Base-by-base conservation (phyloP, 2,888 invertebrate species). In the Drosophila bunnanda region DNA sequence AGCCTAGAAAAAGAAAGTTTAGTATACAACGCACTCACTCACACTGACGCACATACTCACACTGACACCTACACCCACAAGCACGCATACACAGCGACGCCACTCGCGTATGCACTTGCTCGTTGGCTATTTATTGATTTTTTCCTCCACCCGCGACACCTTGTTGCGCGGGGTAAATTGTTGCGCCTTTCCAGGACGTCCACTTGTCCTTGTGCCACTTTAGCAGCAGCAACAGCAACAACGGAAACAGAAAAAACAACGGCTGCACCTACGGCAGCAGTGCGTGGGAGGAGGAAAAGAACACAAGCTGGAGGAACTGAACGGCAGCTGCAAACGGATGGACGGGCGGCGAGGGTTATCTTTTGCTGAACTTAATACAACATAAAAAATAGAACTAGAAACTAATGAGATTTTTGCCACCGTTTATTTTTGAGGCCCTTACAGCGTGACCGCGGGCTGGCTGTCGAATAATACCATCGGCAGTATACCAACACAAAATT, bases 1-100 rank as follows among this genome's bases (percentile, higher is more conserved):
- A 61, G 56, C 55, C 70, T 83, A 89, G 82, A 87, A 89, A 85
- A 87, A 86, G 88, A 85, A 89, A 87, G 88, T 89, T 84, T 64
- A 89, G 75, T 81, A 89, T 73, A 61, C 67, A 69, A 76, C 68
- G 70, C 74, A 59, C 77, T 64, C 55, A 74, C 48, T 55, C 48
- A 53, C 55, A 57, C 61, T 67, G 70, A 72, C 73, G 67, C 57
- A 60, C 41, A 12, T 39, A 65, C 60, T 44, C 41, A 43, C 78
- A 67, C 48, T 52, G 36, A 61, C 68, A 65, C 59, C 46, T 34
- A 43, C 78, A 67, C 48, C 57, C 39, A 61, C 69, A 13, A 54
- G 64, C 72, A 72, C 71, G 58, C 25, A 57, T 17, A 53, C 50
- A 58, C 20, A 57, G 32, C 36, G 46, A 66, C 54, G 53, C 28